A percentile compares a stretch with the other conserved stretches of the same genome.
phyloP scores from a whole-genome alignment of 2,888 invertebrate species.

The Plemyria rubiginata region DNA sequence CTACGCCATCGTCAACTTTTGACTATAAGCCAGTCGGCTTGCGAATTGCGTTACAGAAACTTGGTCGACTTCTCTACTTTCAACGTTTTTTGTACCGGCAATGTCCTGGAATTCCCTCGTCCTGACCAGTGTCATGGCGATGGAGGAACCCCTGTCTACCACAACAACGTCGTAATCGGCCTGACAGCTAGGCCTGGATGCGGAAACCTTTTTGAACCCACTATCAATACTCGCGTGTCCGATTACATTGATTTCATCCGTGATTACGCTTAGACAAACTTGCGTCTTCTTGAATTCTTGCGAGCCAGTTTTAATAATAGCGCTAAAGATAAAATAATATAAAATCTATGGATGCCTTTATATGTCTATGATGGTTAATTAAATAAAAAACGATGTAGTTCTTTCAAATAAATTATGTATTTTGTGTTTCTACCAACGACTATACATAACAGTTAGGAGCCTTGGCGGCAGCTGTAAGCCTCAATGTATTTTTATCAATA shows the following conservation, averaged over 20 bases:
- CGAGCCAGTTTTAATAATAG: too few species aligned
- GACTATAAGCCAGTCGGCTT: neutral
- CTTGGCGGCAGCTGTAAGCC: too few species aligned
- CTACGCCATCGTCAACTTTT: neutral
- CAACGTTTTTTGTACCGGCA: neutral
- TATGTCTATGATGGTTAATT: too few species aligned
- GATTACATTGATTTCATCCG: conserved; percentile 1
- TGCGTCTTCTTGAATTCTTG: too few species aligned
- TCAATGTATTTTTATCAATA: too few species aligned
- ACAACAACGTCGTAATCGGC: neutral
- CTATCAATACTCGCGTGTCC: neutral
- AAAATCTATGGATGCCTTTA: too few species aligned
- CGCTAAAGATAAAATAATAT: too few species aligned
- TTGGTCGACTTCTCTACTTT: neutral
- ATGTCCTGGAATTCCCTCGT: neutral
- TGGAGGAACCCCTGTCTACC: neutral
- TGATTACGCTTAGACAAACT: neutral
- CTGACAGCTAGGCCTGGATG: neutral
- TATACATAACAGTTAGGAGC: too few species aligned
- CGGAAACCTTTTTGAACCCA: neutral
- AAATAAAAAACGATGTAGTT: too few species aligned
- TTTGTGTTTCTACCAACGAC: too few species aligned
- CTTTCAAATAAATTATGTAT: too few species aligned
- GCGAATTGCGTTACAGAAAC: neutral
- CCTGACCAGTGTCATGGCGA: neutral